Conservation (phyloP, 2,113 vertebrate genomes). For the Zosterops hypoxanthus region DNA sequence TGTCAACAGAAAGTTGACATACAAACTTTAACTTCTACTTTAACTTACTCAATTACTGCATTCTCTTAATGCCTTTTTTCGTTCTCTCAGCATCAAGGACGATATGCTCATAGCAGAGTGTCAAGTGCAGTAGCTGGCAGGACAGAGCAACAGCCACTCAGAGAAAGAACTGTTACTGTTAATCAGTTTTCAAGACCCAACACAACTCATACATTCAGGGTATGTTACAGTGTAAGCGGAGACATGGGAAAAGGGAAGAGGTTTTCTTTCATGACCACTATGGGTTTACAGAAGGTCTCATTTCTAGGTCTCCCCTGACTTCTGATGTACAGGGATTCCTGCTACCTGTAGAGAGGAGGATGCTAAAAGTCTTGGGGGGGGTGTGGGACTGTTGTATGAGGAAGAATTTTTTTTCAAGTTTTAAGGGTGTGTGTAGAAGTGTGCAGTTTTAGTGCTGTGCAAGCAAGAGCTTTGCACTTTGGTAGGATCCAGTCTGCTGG, state of each 20-base stretch:
- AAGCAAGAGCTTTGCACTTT: background rate
- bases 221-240: constrained; percentile 31
- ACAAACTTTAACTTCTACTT: background rate
- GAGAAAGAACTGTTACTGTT: constrained; percentile 63
- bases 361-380: background rate
- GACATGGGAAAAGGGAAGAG: background rate
- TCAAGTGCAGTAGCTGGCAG: constrained; percentile 68
- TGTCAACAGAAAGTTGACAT: background rate
- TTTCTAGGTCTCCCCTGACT: background rate
- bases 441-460: background rate
- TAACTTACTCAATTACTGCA: background rate
- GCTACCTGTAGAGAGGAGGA: background rate
- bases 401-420: background rate
- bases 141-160: constrained; percentile 61
- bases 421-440: background rate
- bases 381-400: background rate
- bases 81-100: constrained; percentile 67
- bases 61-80: background rate
- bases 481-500: background rate
- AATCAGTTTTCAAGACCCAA: constrained; percentile 78
- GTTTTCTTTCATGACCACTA: background rate
- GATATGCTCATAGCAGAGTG: constrained; percentile 54
- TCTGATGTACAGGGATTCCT: background rate
- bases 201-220: constrained; percentile 79
- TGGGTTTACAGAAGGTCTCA: background rate